Conservation (phyloP, 2,888 invertebrate species). For the Drosophila ochracea region DNA sequence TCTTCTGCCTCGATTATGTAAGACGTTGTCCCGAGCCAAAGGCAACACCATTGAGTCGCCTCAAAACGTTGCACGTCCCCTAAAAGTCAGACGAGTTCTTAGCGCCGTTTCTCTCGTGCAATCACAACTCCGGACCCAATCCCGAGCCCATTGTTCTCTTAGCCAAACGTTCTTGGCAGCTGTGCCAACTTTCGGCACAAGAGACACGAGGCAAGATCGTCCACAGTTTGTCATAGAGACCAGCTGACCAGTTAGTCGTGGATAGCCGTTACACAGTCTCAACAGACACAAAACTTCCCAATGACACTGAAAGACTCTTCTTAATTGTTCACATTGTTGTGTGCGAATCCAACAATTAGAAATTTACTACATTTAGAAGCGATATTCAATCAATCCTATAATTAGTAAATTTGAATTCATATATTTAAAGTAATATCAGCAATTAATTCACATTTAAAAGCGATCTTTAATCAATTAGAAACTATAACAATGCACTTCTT, state of each 20-base stretch:
- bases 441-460: neutral
- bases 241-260: conserved; percentile 58
- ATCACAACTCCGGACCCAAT: conserved; percentile 37
- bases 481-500: neutral
- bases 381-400: neutral
- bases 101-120: conserved; percentile 50
- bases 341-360: neutral
- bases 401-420: neutral
- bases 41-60: conserved; percentile 60
- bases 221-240: conserved; percentile 46
- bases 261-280: conserved; percentile 29
- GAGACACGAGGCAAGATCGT: conserved; percentile 42
- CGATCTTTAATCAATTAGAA: neutral
- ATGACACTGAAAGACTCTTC: neutral
- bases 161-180: conserved; percentile 54
- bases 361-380: neutral
- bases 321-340: neutral
- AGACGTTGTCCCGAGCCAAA: conserved; percentile 54
- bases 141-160: conserved; percentile 55
- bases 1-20: conserved; percentile 67
- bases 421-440: no score
- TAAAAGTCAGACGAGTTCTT: conserved; percentile 68
- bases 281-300: neutral
- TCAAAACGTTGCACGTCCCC: conserved; percentile 56
- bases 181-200: conserved; percentile 68